phyloP scores from a whole-genome alignment of 2,797 vertebrate species.

The Microhierax caerulescens region DNA sequence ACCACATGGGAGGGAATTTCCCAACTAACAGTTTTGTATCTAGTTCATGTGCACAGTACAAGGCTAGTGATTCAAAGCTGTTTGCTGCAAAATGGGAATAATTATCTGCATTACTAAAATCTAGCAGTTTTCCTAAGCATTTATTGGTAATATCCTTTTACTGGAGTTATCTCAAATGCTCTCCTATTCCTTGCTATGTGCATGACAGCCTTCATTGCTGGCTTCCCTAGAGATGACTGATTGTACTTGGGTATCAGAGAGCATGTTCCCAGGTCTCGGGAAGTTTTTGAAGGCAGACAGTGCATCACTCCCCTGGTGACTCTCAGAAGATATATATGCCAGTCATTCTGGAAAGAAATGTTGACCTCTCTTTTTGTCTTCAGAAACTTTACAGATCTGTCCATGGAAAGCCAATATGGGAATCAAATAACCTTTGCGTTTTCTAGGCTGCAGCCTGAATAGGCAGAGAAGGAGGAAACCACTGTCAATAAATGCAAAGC shows the following conservation, averaged over 20 bases:
- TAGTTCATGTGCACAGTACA: background rate
- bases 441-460: background rate
- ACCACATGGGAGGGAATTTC: background rate
- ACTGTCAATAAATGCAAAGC: conserved; percentile 49
- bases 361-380: background rate
- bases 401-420: background rate
- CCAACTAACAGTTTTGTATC: background rate
- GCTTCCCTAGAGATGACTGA: background rate
- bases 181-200: background rate
- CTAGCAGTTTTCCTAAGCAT: background rate
- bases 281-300: background rate
- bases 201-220: background rate
- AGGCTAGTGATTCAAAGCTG: background rate
- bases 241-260: background rate
- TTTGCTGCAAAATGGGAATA: background rate
- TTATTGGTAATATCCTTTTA: background rate
- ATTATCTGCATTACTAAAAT: background rate
- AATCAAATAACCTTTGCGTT: background rate
- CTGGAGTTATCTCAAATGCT: background rate
- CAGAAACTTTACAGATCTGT: background rate
- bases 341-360: background rate
- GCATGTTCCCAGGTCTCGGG: background rate
- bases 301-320: background rate
- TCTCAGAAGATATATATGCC: background rate
- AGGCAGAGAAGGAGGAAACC: conserved; percentile 28